These are phyloP conservation scores for Maniola jurtina DNA, from an alignment of 1,140 invertebrate genomes.

Conservation along the genomic window DNA sequence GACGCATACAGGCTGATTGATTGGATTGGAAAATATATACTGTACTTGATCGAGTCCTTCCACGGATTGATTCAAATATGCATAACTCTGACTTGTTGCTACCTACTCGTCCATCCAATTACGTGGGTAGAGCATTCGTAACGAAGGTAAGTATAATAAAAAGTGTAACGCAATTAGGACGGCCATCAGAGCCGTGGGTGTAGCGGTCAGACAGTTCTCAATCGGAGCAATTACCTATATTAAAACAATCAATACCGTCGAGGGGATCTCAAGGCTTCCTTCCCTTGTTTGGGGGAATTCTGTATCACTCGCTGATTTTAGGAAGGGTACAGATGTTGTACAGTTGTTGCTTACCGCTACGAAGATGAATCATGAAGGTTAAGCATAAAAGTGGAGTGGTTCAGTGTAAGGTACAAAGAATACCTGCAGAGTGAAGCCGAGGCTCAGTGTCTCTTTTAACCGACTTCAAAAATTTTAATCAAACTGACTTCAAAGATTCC, in stretches of 20 bases:
- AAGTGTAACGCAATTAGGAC: conserved; percentile 56
- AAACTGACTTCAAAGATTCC: no score
- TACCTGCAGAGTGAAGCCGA: no score
- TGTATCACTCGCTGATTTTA: conserved; percentile 33
- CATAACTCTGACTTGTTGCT: background rate
- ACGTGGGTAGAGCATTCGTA: conserved; percentile 3
- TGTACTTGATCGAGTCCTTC: background rate
- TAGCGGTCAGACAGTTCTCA: conserved; percentile 58
- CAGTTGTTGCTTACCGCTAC: no score
- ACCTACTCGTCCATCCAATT: background rate
- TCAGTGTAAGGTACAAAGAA: no score
- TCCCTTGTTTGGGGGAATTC: conserved; percentile 64
- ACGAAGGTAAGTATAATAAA: conserved; percentile 36
- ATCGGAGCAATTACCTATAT: conserved; percentile 73
- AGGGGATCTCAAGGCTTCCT: conserved; percentile 62
- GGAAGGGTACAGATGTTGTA: no score
- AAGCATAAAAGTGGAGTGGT: no score
- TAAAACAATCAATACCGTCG: conserved; percentile 65
- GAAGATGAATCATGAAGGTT: no score
- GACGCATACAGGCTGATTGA: no score
- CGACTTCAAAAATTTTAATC: no score
- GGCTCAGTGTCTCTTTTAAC: no score
- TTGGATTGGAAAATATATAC: no score
- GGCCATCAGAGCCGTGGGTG: conserved; percentile 56
- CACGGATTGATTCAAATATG: background rate